Evolutionary conservation across 92 coral and sea anemone genomes (phyloP).

Genomic region (Pocillopora grandis): DNA sequence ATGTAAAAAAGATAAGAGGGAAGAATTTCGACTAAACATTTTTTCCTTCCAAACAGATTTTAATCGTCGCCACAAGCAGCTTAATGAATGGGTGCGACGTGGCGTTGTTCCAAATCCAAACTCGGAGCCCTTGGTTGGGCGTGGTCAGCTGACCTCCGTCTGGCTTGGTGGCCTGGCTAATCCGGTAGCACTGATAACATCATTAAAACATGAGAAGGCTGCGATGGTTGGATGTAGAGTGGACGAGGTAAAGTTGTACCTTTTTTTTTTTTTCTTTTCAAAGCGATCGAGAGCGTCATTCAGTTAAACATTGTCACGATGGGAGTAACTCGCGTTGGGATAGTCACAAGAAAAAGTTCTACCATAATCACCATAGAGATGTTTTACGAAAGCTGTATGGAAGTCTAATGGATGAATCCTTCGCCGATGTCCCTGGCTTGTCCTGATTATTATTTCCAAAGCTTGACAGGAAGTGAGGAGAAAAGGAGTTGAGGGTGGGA

Average conservation of each 20-base stretch:
- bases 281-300: neutral
- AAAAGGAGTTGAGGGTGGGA: neutral
- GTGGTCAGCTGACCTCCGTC: conserved; percentile 77
- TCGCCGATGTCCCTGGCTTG: too few relatives aligned
- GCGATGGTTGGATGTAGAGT: conserved; percentile 74
- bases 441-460: too few relatives aligned
- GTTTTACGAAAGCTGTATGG: neutral
- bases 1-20: too few relatives aligned
- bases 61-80: conserved; percentile 75
- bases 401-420: neutral
- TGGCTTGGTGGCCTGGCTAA: conserved; percentile 98
- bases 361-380: too few relatives aligned
- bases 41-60: conserved; percentile 61
- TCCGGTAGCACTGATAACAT: conserved; percentile 84
- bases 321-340: neutral
- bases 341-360: too few relatives aligned
- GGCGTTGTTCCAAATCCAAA: conserved; percentile 77
- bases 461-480: too few relatives aligned
- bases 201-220: conserved; percentile 91
- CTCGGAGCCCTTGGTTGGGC: conserved; percentile 72
- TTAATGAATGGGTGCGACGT: conserved; percentile 78
- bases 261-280: neutral
- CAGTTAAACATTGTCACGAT: neutral
- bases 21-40: neutral
- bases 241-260: conserved; percentile 63